phyloP scores from a whole-genome alignment of 2,113 vertebrate genomes.

The Apteryx mantelli region DNA sequence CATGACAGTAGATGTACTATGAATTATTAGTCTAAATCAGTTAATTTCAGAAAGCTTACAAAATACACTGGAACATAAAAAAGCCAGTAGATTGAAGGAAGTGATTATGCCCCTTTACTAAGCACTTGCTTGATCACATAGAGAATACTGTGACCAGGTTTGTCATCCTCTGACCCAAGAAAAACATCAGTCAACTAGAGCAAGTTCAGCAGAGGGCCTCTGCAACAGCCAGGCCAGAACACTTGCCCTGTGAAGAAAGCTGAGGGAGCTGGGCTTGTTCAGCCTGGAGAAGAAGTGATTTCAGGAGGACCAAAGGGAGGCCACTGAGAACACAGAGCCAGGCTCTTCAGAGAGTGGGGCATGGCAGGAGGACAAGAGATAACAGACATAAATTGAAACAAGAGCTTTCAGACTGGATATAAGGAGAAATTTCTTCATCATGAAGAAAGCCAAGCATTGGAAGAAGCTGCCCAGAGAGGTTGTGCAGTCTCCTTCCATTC shows the following conservation, averaged over 20 bases:
- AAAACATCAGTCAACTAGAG: neutral
- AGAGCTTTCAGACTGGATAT: neutral
- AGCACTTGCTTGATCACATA: neutral
- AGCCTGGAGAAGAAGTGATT: too few species aligned
- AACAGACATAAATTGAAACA: neutral
- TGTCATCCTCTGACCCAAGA: too few species aligned
- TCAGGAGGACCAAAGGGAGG: neutral
- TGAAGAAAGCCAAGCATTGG: neutral
- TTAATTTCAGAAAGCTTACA: neutral
- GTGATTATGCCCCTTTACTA: neutral
- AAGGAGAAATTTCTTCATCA: neutral
- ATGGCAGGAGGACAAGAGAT: too few species aligned
- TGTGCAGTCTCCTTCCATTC: neutral
- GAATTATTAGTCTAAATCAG: neutral
- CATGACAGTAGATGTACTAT: neutral
- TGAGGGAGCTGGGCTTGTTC: too few species aligned
- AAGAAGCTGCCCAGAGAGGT: neutral
- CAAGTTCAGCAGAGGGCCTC: neutral
- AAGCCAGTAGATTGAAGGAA: neutral
- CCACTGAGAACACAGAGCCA: neutral
- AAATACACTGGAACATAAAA: neutral
- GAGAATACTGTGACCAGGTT: too few species aligned
- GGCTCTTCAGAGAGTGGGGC: too few species aligned
- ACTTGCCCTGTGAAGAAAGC: too few species aligned
- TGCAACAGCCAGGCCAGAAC: neutral